Conservation (phyloP, 1,140 invertebrate species). For the Scaptomyza hsui region DNA sequence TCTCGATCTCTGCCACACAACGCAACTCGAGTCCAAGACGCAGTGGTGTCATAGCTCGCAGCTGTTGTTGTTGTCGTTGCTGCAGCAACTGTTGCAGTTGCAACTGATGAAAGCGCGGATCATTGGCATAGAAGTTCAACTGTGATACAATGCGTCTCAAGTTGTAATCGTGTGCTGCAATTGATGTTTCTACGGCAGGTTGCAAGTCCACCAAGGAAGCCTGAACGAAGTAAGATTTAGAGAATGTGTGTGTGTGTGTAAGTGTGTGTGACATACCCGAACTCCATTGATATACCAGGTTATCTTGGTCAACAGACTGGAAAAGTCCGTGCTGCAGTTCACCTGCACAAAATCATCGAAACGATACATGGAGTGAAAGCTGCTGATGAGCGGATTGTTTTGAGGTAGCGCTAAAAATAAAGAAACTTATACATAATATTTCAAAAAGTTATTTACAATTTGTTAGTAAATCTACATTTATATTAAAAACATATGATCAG, state of each 20-base stretch:
- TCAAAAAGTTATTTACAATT: slow-evolving; percentile 19
- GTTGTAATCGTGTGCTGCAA: slow-evolving; percentile 69
- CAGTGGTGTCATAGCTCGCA: slow-evolving; percentile 35
- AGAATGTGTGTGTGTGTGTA: neutral
- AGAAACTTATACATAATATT: slow-evolving; percentile 47
- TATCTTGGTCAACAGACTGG: slow-evolving; percentile 86
- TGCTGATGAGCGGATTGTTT: slow-evolving; percentile 85
- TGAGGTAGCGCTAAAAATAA: slow-evolving; percentile 85
- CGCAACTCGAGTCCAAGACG: slow-evolving; percentile 58
- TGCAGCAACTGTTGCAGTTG: slow-evolving; percentile 38
- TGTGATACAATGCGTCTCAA: slow-evolving; percentile 69
- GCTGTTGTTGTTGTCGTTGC: slow-evolving; percentile 37
- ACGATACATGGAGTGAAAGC: slow-evolving; percentile 84
- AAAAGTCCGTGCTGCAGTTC: slow-evolving; percentile 86
- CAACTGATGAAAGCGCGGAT: slow-evolving; percentile 59
- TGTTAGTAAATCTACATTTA: neutral
- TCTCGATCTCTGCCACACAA: slow-evolving; percentile 72
- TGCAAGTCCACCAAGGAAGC: slow-evolving; percentile 56
- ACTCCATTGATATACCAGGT: slow-evolving; percentile 87
- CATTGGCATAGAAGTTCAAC: slow-evolving; percentile 76
- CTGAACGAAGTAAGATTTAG: slow-evolving; percentile 5
- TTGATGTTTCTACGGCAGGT: slow-evolving; percentile 65
- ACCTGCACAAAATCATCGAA: slow-evolving; percentile 86
- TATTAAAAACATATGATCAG: too few species aligned
- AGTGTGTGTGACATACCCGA: slow-evolving; percentile 74